These are phyloP conservation scores for Eolophus roseicapilla DNA, from an alignment of 2,113 vertebrate genomes.

Conservation along the genomic window DNA sequence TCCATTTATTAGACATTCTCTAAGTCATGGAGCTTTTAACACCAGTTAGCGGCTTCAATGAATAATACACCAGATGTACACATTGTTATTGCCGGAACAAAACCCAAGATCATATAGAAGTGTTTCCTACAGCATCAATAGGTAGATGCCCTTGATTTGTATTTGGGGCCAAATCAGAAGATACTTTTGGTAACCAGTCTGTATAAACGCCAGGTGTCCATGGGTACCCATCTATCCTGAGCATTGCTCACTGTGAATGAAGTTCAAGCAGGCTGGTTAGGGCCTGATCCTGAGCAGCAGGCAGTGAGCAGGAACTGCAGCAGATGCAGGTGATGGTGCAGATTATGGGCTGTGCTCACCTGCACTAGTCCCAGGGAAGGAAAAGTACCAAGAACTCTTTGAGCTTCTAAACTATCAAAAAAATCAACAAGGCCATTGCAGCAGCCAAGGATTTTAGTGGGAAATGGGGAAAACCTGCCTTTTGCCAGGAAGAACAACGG, in stretches of 20 bases:
- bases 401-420: background rate
- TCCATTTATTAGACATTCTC: background rate
- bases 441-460: background rate
- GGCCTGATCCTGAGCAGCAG: background rate
- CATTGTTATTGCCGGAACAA: background rate
- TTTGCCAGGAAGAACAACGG: background rate
- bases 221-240: background rate
- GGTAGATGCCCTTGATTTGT: background rate
- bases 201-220: background rate
- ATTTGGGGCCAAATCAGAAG: background rate
- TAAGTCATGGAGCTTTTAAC: background rate
- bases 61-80: background rate
- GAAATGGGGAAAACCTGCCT: background rate
- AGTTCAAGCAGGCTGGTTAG: background rate
- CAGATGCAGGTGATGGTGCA: background rate
- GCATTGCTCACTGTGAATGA: background rate
- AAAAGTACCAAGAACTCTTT: background rate
- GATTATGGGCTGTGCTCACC: background rate
- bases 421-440: background rate
- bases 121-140: background rate
- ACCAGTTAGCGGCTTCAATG: background rate
- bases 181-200: background rate
- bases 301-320: background rate
- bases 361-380: fast-evolving
- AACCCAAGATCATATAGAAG: background rate